Evolutionary conservation across 1,140 invertebrate genomes (phyloP).

Genomic region (Wasmannia auropunctata): DNA sequence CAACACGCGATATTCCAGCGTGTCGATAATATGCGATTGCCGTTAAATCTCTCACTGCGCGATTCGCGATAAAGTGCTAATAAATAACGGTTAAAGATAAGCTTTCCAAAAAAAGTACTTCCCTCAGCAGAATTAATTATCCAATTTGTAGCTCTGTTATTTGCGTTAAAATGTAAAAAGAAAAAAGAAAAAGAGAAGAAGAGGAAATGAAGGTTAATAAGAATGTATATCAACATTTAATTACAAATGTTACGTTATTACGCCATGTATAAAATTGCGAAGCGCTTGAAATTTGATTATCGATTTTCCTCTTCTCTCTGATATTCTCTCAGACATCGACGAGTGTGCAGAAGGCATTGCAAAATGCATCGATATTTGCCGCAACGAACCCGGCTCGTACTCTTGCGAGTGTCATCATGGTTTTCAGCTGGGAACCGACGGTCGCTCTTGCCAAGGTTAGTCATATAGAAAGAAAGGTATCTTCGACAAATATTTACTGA

Average conservation of each 20-base stretch:
- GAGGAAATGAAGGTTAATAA: background rate
- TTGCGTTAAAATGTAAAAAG: background rate
- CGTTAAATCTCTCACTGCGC: background rate
- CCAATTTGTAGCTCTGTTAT: background rate
- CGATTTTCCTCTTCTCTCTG: background rate
- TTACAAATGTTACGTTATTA: background rate
- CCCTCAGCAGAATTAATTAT: background rate
- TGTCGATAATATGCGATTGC: background rate
- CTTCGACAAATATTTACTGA: background rate
- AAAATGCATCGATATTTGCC: slow-evolving; percentile 87
- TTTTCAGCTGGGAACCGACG: slow-evolving; percentile 83
- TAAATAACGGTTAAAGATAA: background rate
- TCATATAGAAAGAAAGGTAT: background rate
- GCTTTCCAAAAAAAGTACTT: background rate
- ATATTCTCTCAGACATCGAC: slow-evolving; percentile 90
- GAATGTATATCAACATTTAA: background rate
- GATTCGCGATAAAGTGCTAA: background rate
- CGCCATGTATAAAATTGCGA: background rate
- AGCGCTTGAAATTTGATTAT: background rate
- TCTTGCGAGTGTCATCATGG: slow-evolving; percentile 83
- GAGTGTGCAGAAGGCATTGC: slow-evolving; percentile 90
- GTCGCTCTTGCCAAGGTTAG: slow-evolving; percentile 89
- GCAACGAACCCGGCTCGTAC: slow-evolving; percentile 85
- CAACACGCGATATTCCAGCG: background rate
- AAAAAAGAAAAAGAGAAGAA: background rate